phyloP scores from a whole-genome alignment of 2,113 vertebrate genomes.

The Uria lomvia region DNA sequence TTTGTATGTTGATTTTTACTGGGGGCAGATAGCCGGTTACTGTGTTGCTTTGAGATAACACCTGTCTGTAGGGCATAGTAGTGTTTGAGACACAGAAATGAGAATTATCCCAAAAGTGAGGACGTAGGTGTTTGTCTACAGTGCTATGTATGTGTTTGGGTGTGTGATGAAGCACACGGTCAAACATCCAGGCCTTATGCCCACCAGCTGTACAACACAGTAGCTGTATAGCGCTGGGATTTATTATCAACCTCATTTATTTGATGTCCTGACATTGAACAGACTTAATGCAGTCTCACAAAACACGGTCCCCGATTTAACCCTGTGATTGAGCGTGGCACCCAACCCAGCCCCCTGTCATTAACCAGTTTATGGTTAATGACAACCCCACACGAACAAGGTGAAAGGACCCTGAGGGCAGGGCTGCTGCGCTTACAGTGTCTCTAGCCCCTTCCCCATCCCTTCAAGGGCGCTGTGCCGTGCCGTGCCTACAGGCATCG shows the following conservation, averaged over 20 bases:
- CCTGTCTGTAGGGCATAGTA: neutral
- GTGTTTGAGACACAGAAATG: neutral
- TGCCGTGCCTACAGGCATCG: fast-evolving
- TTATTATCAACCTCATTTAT: neutral
- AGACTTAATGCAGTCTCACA: neutral
- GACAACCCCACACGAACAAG: neutral
- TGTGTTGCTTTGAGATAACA: neutral
- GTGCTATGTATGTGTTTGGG: neutral
- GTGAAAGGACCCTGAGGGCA: neutral
- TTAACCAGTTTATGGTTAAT: neutral
- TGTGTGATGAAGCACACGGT: neutral
- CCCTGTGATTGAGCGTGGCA: neutral
- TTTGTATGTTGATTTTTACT: neutral
- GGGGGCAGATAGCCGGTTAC: neutral
- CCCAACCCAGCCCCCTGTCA: neutral
- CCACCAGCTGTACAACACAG: neutral
- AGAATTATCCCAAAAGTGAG: neutral
- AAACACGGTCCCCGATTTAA: neutral
- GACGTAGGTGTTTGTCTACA: neutral
- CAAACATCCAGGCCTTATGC: neutral
- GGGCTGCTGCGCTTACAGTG: fast-evolving
- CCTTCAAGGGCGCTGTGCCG: fast-evolving
- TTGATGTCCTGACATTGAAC: neutral
- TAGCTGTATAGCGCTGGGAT: neutral
- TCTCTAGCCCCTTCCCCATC: neutral